Evolutionary conservation across 2,888 invertebrate species (phyloP).

Genomic region (Drosophila anceps): DNA sequence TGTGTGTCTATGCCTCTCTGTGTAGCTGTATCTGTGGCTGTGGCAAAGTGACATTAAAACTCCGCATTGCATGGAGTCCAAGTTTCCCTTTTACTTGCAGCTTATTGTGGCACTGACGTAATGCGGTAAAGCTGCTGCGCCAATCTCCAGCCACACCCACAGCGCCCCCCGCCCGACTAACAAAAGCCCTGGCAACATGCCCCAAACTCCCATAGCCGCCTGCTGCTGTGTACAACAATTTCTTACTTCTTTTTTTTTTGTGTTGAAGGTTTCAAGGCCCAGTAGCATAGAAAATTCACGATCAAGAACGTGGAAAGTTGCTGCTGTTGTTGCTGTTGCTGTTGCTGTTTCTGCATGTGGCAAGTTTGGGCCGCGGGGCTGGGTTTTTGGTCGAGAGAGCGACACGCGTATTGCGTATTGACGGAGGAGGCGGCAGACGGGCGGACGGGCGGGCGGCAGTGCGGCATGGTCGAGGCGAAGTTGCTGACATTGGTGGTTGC

Average conservation of each 20-base stretch:
- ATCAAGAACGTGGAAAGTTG: conserved; percentile 84
- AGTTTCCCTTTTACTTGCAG: conserved; percentile 79
- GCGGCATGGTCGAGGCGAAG: conserved; percentile 60
- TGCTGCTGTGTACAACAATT: conserved; percentile 47
- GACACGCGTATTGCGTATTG: conserved; percentile 67
- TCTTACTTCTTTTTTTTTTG: conserved; percentile 34
- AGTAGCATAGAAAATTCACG: conserved; percentile 85
- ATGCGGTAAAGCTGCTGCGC: conserved; percentile 73
- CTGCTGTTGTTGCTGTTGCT: conserved; percentile 52
- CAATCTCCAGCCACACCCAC: conserved; percentile 42
- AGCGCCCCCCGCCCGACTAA: not conserved
- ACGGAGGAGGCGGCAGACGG: conserved; percentile 18
- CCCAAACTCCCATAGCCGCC: not conserved
- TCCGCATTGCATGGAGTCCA: conserved; percentile 51
- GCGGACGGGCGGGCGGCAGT: conserved; percentile 9
- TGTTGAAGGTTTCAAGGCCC: conserved; percentile 82
- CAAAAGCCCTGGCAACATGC: not conserved
- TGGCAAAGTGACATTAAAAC: conserved; percentile 47
- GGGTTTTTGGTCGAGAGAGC: conserved; percentile 62
- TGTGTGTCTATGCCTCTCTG: conserved; percentile 19
- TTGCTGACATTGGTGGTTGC: conserved; percentile 62
- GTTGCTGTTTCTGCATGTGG: conserved; percentile 46
- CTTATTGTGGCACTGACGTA: conserved; percentile 71
- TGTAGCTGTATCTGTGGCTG: conserved; percentile 5
- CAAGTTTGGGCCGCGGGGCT: conserved; percentile 24